Evolutionary conservation across 1,140 invertebrate species (phyloP), one percentile per base, ranked within the genome.

Genomic region (Philotrypesis tridentata): DNA sequence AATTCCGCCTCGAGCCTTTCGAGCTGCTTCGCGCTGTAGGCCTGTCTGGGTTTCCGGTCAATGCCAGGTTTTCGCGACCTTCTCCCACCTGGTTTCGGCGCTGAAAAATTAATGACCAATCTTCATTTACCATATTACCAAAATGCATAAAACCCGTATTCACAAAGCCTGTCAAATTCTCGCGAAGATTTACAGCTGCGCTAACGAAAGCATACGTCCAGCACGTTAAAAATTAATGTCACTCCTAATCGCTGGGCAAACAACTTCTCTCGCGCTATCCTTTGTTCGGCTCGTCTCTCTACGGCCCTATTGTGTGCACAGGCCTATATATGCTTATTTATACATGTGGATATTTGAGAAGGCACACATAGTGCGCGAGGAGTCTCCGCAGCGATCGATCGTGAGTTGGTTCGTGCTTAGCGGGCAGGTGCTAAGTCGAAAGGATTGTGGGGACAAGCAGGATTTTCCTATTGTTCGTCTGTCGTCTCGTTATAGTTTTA

Each of bases 21-120:
- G 21, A 99, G 89, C 88, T 99, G 98, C 89, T 97, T 97, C 0
- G 97, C 96, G 87, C 97, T 98, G 92, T 99, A 99, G 0, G 98
- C 98, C 92, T 99, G 98, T 6, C 98, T 92, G 0, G 98, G 98
- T 92, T 99, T 99, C 33, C 98, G 92, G 88, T 99, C 98, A 5
- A 97, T 93, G 1, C 96, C 96, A 0, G 96, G 95, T 90, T 97
- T 96, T 72, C 97, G 92, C 0, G 96, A 95, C 86, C 96, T 91
- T 85, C 97, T 94, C 65, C 94, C 96, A 33, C 93, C 92, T n/a
- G 95, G 93, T 90, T 96, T 96, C 0, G 96, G 95, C 27, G 94
- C 96, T 97, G 89, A 75, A 93, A 93, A 65, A 37, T 37, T 9
- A 37, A 9, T 37, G 9, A n/a, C n/a, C n/a, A n/a, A n/a, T n/a